Conservation (phyloP, 2,113 vertebrate genomes). For the Chamaea fasciata region DNA sequence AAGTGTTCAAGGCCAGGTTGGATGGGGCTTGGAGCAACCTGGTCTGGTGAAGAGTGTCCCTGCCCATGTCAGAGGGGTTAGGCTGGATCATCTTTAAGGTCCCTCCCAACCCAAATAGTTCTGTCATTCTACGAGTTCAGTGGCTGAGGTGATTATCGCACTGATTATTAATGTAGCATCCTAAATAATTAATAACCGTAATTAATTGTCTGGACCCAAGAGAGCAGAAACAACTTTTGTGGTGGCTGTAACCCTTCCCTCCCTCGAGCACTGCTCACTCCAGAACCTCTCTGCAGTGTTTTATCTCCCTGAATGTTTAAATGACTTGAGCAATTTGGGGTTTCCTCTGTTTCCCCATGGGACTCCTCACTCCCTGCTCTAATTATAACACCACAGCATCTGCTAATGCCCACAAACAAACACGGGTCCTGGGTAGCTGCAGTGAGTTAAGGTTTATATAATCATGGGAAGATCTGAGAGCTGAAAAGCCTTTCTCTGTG, state of each 20-base stretch:
- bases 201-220: background rate
- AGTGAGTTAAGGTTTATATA: conserved; percentile 24
- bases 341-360: background rate
- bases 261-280: background rate
- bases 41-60: accelerated
- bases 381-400: background rate
- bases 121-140: background rate
- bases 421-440: background rate
- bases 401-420: conserved; percentile 27
- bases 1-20: accelerated
- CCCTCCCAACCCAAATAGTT: background rate
- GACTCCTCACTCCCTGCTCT: background rate
- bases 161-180: background rate
- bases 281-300: background rate
- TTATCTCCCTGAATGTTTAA: conserved; percentile 14
- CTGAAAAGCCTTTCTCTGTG: background rate
- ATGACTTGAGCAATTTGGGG: background rate
- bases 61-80: background rate
- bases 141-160: background rate
- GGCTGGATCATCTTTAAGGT: background rate
- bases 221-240: background rate
- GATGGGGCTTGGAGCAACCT: accelerated
- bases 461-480: conserved; percentile 2
- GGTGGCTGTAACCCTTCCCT: background rate
- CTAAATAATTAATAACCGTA: conserved; percentile 11